Percentiles rank a stretch among this genome's conserved stretches.
Evolutionary conservation across 2,888 invertebrate genomes (phyloP).

Genomic region (Cephus spinipes): DNA sequence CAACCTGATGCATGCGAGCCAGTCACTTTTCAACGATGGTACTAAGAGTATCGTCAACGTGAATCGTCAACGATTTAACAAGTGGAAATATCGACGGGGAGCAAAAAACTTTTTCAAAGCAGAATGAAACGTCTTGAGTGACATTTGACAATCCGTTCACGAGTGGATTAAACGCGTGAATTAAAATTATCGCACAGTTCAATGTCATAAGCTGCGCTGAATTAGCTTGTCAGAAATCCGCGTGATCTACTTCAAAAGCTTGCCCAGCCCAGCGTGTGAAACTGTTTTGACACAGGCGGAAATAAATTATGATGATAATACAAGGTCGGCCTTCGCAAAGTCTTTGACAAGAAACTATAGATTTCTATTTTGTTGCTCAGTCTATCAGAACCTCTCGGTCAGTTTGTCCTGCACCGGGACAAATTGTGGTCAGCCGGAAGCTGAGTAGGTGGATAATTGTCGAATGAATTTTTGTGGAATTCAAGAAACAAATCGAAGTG

Average conservation of each 20-base stretch:
- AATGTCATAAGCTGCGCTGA: background rate
- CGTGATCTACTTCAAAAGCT: background rate
- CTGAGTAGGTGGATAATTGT: background rate
- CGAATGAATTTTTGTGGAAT: background rate
- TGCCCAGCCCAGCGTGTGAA: slow-evolving; percentile 1
- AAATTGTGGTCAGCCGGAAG: background rate
- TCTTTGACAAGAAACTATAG: slow-evolving; percentile 3
- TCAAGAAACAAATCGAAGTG: background rate
- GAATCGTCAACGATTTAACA: background rate
- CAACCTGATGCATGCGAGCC: slow-evolving; percentile 37
- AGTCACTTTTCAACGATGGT: slow-evolving; percentile 26
- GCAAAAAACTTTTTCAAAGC: background rate
- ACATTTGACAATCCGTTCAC: background rate
- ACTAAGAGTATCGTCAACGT: background rate
- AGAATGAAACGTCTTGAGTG: background rate
- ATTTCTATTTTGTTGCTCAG: slow-evolving; percentile 20
- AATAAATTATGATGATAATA: slow-evolving; percentile 4
- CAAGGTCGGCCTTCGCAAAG: slow-evolving; percentile 12
- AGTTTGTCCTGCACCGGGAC: background rate
- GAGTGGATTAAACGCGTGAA: background rate
- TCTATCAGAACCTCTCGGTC: slow-evolving; percentile 7
- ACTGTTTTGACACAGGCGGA: slow-evolving; percentile 4
- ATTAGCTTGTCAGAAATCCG: background rate
- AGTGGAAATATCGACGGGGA: background rate
- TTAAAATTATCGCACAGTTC: background rate